phyloP scores from a whole-genome alignment of 2,888 invertebrate species.

The Julus scandinavius region DNA sequence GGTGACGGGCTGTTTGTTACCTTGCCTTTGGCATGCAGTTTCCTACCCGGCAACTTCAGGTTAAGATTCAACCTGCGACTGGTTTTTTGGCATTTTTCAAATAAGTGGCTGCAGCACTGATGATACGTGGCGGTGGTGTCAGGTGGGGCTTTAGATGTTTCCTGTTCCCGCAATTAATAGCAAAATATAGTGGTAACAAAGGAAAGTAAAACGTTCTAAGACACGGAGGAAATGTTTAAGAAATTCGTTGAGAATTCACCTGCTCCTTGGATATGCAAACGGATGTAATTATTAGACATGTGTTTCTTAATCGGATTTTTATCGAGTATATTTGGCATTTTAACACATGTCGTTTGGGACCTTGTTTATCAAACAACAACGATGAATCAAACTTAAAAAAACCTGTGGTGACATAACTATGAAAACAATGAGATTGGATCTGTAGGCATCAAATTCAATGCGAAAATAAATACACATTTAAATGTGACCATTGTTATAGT shows the following conservation, averaged over 20 bases:
- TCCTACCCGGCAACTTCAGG: constrained; percentile 39
- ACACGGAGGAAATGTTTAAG: not conserved
- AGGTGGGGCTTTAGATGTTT: not conserved
- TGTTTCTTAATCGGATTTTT: not conserved
- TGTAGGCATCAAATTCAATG: no score
- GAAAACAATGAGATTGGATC: no score
- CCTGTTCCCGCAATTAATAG: constrained; percentile 7
- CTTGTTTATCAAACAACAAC: no score
- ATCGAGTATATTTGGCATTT: not conserved
- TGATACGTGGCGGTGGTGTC: constrained; percentile 26
- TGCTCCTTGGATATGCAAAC: not conserved
- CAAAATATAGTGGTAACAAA: not conserved
- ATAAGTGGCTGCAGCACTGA: constrained; percentile 6
- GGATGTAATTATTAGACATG: constrained; percentile 2
- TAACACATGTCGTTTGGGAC: no score
- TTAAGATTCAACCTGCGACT: not conserved
- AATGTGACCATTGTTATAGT: no score
- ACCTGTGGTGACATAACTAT: no score
- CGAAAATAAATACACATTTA: no score
- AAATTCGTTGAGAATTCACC: not conserved
- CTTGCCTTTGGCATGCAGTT: constrained; percentile 19
- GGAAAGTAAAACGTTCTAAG: not conserved
- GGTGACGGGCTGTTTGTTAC: constrained; percentile 24
- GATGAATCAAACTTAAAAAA: no score
- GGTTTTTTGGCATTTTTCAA: constrained; percentile 35